Conservation (phyloP, 2,888 invertebrate genomes). For the Phalera bucephala region DNA sequence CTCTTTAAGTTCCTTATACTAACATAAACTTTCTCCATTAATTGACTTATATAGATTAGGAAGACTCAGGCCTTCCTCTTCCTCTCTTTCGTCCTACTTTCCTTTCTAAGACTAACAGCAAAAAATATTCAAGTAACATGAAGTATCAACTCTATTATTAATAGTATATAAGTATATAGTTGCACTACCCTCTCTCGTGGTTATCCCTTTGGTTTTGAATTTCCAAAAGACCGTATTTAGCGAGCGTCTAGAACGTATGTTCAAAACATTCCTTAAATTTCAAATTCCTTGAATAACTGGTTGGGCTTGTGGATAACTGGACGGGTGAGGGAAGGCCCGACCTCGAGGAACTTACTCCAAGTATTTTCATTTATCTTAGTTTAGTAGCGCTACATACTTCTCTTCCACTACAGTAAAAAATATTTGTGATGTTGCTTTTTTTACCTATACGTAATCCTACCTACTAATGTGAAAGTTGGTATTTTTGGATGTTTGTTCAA, state of each 20-base stretch:
- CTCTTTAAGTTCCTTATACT: too few species aligned
- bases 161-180: too few species aligned
- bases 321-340: conserved; percentile 27
- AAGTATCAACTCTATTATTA: conserved; percentile 4
- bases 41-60: too few species aligned
- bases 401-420: background rate
- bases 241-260: conserved; percentile 31
- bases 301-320: conserved; percentile 36
- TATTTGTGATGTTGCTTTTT: too few species aligned
- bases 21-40: too few species aligned
- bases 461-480: too few species aligned
- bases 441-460: too few species aligned
- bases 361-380: conserved; percentile 38
- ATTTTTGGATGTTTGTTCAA: too few species aligned
- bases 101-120: too few species aligned
- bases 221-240: conserved; percentile 25
- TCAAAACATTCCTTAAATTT: conserved; percentile 46
- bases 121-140: too few species aligned
- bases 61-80: too few species aligned
- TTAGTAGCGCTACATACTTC: conserved; percentile 9
- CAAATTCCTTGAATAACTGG: conserved; percentile 42
- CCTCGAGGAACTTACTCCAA: conserved; percentile 33
- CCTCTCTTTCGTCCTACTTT: too few species aligned
- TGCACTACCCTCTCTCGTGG: conserved; percentile 16
- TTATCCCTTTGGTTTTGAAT: conserved; percentile 27